Evolutionary conservation across 2,888 invertebrate genomes (phyloP), one percentile per base, ranked within the genome.

Genomic region (Clivina fossor): DNA sequence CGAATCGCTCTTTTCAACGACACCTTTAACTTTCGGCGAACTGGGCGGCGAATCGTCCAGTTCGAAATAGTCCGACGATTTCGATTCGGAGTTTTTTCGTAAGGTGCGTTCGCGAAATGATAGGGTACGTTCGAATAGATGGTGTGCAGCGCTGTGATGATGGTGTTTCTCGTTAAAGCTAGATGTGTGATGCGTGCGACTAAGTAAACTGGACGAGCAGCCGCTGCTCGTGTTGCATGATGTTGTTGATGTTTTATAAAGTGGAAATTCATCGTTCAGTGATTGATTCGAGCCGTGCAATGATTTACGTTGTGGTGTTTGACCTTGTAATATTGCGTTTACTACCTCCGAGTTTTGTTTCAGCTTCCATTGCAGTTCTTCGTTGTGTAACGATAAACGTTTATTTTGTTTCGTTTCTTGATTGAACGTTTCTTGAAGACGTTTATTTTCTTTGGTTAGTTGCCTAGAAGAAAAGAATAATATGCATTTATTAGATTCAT

Each of bases 331-430:
- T 2, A 76, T 70, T 44, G 73, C 73, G 24, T 67, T 71, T 13
- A 80, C 77, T 37, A 89, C 86, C 73, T 90, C 87, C 54, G 85
- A 86, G 70, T 88, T 90, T 71, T 91, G 90, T 66, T 88, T 81
- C 56, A 94, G 79, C 68, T 88, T 88, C 84, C 91, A 95, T 65
- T 89, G 82, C 2, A 94, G 79, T 73, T 93, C 91, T 74, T 95
- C 95, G 69, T 93, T 93, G 68, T 89, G 84, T 68, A 89, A 87
- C 0, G 84, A 82, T 40, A 93, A 74, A 1, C 91, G 78, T 58
- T 87, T 83, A 66, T 89, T 89, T 61, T 88, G 88, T 66, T 89
- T 86, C 1, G 82, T 77, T 70, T 93, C 89, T 53, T 90, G 82
- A 40, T 86, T 86, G 56, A 85, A 84, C 2, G 82, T 81, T 60